Evolutionary conservation across 1,140 invertebrate species (phyloP), one percentile per base, ranked within the genome.

Genomic region (Trichoplusia ni): DNA sequence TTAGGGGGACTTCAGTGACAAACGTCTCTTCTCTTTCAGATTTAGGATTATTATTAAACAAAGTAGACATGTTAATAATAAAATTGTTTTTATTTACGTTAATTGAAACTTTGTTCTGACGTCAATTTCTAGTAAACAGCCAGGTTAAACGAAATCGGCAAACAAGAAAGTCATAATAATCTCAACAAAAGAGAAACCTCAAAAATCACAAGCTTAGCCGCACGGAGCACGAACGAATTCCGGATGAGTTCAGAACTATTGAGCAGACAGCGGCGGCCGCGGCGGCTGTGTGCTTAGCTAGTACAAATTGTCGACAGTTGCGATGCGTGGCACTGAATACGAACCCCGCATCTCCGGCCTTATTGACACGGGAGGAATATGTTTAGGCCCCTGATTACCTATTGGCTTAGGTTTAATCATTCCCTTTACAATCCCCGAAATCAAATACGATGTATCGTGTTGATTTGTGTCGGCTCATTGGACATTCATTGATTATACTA

Each of bases 391-490:
- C 73, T 84, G 76, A 84, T 86, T 83, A 83, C 75, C 65, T 53
- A 68, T 71, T 74, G 73, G 71, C 79, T 71, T 64, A 71, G 67
- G 66, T 86, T n/a, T 82, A 78, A 77, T 77, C 74, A 89, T 86
- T 86, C 86, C 71, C 79, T 89, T 84, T 89, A 82, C 77, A 75
- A 75, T 47, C 61, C 33, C 54, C 40, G 16, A 42, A 38, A 54
- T 33, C 60, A 49, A 64, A 70, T 61, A 63, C 54, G 16, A 42
- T 19, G 47, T 42, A 13, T 37, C 9, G n/a, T 13, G 25, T 59
- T 38, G 49, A 47, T 67, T 63, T 46, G 54, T 58, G 54, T 29
- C 19, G 19, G 11, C 27, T 44, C 54, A 58, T 58, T 58, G 25
- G 38, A 58, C 38, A 58, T 58, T 58, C 37, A 42, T 58, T 44